phyloP scores from a whole-genome alignment of 2,113 vertebrate genomes.

The Eubucco bourcierii region DNA sequence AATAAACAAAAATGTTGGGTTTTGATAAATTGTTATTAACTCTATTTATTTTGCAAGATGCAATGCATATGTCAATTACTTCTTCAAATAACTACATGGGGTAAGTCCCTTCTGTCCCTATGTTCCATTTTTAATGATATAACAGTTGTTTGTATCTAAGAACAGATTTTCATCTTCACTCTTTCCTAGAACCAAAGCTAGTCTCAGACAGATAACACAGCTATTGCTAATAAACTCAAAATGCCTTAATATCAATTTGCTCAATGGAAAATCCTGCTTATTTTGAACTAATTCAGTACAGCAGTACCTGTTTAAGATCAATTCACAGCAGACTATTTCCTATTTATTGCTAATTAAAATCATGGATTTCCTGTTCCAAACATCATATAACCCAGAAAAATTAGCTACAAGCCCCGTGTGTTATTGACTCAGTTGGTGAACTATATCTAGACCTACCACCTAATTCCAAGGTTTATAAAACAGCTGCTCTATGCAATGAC shows the following conservation, averaged over 20 bases:
- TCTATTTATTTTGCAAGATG: background rate
- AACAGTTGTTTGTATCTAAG: background rate
- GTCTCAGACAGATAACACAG: background rate
- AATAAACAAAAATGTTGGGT: background rate
- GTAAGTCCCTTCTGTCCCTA: background rate
- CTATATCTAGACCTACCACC: background rate
- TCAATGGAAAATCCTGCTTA: constrained; percentile 48
- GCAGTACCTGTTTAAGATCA: constrained; percentile 64
- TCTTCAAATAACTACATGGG: background rate
- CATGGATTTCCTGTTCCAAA: constrained; percentile 70
- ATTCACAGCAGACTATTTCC: constrained; percentile 67
- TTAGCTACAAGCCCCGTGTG: background rate
- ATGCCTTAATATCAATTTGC: constrained; percentile 40
- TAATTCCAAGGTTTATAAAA: background rate
- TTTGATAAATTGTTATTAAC: background rate
- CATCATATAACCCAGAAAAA: constrained; percentile 37
- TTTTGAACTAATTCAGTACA: constrained; percentile 61
- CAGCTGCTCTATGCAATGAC: background rate
- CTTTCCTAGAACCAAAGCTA: background rate
- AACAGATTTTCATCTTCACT: background rate
- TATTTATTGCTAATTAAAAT: constrained; percentile 68
- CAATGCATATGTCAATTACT: background rate
- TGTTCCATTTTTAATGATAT: background rate
- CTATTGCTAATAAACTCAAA: constrained; percentile 22
- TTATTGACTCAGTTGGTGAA: constrained; percentile 17